These are phyloP conservation scores for Ctenoplectra terminalis DNA, from an alignment of 1,140 invertebrate species.

Conservation along the genomic window DNA sequence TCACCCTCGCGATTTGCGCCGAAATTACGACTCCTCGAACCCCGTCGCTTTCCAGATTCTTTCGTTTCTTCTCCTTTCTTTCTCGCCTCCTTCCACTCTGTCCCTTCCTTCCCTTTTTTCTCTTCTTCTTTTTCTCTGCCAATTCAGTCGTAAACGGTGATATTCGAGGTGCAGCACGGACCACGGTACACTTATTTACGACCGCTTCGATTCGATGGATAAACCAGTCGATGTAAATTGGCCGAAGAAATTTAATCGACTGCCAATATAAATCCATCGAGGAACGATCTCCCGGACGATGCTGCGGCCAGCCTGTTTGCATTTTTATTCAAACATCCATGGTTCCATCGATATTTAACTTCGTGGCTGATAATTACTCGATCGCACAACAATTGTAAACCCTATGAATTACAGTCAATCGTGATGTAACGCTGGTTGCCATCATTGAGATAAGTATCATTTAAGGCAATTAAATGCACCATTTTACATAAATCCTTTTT, in stretches of 20 bases:
- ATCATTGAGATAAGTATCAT: conserved; percentile 7
- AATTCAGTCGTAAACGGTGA: conserved; percentile 51
- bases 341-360: too few species aligned
- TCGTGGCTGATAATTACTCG: neutral
- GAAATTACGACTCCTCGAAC: conserved; percentile 49
- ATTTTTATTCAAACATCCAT: neutral
- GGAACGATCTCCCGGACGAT: neutral
- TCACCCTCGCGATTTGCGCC: conserved; percentile 51
- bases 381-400: neutral
- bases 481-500: conserved; percentile 7
- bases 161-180: conserved; percentile 33
- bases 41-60: conserved; percentile 48
- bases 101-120: neutral
- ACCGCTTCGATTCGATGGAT: conserved; percentile 38
- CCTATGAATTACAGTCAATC: neutral
- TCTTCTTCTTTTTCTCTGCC: conserved; percentile 21
- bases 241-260: conserved; percentile 42
- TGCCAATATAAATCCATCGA: conserved; percentile 44
- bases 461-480: conserved; percentile 31
- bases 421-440: conserved; percentile 19
- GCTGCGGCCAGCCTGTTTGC: neutral
- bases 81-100: neutral
- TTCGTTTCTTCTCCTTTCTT: conserved; percentile 19
- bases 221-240: conserved; percentile 53
- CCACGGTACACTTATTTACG: conserved; percentile 48